Evolutionary conservation across 1,140 invertebrate genomes (phyloP), one percentile per base, ranked within the genome.

Genomic region (Camponotus vicinus): DNA sequence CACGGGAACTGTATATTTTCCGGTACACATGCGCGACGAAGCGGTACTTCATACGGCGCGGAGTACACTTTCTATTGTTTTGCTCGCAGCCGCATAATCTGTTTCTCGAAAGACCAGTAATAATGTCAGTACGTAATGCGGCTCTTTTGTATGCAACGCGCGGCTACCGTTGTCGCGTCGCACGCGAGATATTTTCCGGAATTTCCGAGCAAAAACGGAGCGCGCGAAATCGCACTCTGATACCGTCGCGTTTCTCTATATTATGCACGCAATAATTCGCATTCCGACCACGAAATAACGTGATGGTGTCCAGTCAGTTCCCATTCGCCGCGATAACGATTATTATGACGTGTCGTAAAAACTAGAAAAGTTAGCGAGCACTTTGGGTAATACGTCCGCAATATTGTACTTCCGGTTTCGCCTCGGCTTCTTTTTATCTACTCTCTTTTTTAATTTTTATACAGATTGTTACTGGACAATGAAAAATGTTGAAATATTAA

Each of bases 181-280:
- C 75, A 67, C 55, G 34, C 18, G 52, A 70, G 52, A 76, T 70
- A 80, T 89, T 79, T 88, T 86, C 88, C 76, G 76, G 82, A 89
- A 86, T 80, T 89, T 70, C 42, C 78, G 11, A 52, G 52, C n/a
- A 32, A 63, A 55, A 61, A 27, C 32, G 32, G 37, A 49, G 27
- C 42, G 34, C 34, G 64, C 52, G 76, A 76, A 85, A 49, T 78
- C 61, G 9, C 79, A 40, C 82, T 45, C 52, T 67, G 73, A 42
- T 84, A 61, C 55, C 64, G 27, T 79, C 15, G 64, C 57, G 9
- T 55, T 27, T 11, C 18, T 59, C 55, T 80, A 57, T 70, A 80
- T 69, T 42, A 32, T 37, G 27, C 57, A 49, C 42, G 18, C 73
- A 77, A 86, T 88, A 88, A 77, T 87, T 87, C 79, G 71, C 82